Evolutionary conservation across 2,797 vertebrate genomes (phyloP), one percentile per base, ranked within the genome.

Genomic region (Smutsia temminckii): DNA sequence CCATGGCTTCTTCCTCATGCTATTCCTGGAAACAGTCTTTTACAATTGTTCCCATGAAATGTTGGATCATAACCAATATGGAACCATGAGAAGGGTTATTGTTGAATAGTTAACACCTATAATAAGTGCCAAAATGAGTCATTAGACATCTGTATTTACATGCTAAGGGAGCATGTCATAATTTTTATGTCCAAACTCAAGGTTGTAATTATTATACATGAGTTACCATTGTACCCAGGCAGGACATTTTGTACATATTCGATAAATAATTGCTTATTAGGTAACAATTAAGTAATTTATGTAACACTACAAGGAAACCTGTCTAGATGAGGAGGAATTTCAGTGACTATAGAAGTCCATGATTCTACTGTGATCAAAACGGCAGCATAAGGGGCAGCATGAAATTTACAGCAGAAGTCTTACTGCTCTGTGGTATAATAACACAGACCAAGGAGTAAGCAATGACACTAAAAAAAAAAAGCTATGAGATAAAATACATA

Each of bases 11-110:
- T 87, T 78, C 66, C 29, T 85, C 17, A 34, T 71, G 40, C 64
- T 92, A 53, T 83, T 95, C 71, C 40, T 95, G 81, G 91, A 95
- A 97, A 92, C 68, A 51, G 5, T 8, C 16, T 95, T 94, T 92
- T 66, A 86, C 89, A 85, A 83, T 49, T 53, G 34, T 94, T 97
- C 89, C 79, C 78, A 93, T 86, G 93, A 91, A 89, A 77, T 32
- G 21, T 14, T 95, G 88, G 69, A 79, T 55, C 51, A 27, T 72
- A 84, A 80, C 42, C 91, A 93, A 68, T 25, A 49, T 51, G 66
- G 75, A 85, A 20, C 59, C 16, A 49, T 93, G 68, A 91, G n/a
- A 66, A 89, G 29, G 9, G n/a, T 81, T 80, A 69, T 87, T 90
- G 42, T 85, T 51, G 12, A 59, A 77, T 86, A 72, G 4, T n/a